Base-by-base conservation (phyloP, 35 echinoderm and acorn worm species). In the Hemicentrotus pulcherrimus region DNA sequence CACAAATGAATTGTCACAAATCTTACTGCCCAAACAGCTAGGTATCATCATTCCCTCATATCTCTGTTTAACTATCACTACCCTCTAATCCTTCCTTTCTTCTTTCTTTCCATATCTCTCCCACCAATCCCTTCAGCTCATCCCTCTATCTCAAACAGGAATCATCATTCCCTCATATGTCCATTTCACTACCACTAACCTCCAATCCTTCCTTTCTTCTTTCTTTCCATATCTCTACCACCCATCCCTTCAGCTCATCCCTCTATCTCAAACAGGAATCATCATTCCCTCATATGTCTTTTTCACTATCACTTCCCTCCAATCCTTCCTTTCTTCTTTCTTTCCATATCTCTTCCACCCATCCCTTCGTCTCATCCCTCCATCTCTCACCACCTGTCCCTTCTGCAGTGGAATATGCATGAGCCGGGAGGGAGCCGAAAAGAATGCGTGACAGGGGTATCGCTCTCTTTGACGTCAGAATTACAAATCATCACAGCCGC, bases 381-480 rank as follows among this genome's bases (percentile, higher is more conserved):
- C 45, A 47, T 90, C 32, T 90, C 0, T 90, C 88, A 15, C 0
- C 88, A 78, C 65, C 65, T 78, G 65, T 28, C 18, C 24, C 65
- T n/a, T n/a, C 65, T 6, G 65, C 65, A 78, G 19, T 78, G 65
- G 88, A 90, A 90, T 90, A 90, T 90, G 88, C 32, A 90, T 90
- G 88, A 90, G 88, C 32, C 46, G 5, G 28, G 65, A 78, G 52
- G 35, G 1, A 59, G 28, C 19, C 65, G 65, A 78, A 78, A 78
- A 78, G 65, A 78, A 78, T 78, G 65, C 65, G 7, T 28, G 65
- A 28, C 65, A 22, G 19, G 65, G 65, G 28, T 78, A 78, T 78
- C 65, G 28, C 28, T 78, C 65, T n/a, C 22, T 47, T 41, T 90
- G 88, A 90, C 88, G 88, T 90, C 88, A 90, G 88, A 90, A 90